Evolutionary conservation across 35 echinoderm and acorn worm species (phyloP).

Genomic region (Eucidaris tribuloides): DNA sequence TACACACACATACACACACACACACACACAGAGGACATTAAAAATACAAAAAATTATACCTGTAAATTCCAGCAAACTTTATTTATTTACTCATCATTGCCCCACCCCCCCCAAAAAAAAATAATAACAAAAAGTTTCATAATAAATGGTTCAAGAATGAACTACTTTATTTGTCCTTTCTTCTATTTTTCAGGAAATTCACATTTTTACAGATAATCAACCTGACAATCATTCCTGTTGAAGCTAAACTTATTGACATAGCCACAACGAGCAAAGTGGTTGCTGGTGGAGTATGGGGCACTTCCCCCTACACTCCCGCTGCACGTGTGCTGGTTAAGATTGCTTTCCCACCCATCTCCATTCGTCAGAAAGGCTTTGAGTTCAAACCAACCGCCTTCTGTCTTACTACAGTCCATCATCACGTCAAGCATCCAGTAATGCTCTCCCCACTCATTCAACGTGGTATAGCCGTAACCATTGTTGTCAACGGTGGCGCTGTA

Average conservation of each 20-base stretch:
- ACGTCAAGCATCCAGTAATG: constrained; percentile 81
- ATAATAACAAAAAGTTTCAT: too few species aligned
- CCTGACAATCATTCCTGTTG: constrained; percentile 30
- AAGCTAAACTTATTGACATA: constrained; percentile 70
- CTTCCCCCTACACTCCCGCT: constrained; percentile 29
- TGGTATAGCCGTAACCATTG: constrained; percentile 65
- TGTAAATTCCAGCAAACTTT: too few species aligned
- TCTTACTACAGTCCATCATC: constrained; percentile 69
- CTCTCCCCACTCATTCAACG: constrained; percentile 70
- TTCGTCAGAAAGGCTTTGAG: constrained; percentile 35
- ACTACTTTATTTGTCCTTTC: too few species aligned
- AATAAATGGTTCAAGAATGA: too few species aligned
- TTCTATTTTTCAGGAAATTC: too few species aligned
- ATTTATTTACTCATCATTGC: too few species aligned
- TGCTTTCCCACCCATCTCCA: constrained; percentile 59
- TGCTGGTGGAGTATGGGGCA: constrained; percentile 40
- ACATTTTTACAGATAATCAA: background rate
- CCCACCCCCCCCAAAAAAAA: too few species aligned
- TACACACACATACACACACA: too few species aligned
- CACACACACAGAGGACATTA: too few species aligned
- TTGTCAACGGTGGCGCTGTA: constrained; percentile 3
- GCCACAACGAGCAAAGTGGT: constrained; percentile 81
- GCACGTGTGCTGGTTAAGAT: constrained; percentile 28
- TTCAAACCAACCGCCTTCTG: constrained; percentile 81
- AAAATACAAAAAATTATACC: too few species aligned